phyloP scores from a whole-genome alignment of 2,113 vertebrate genomes.

The Dicrurus megarhynchus region DNA sequence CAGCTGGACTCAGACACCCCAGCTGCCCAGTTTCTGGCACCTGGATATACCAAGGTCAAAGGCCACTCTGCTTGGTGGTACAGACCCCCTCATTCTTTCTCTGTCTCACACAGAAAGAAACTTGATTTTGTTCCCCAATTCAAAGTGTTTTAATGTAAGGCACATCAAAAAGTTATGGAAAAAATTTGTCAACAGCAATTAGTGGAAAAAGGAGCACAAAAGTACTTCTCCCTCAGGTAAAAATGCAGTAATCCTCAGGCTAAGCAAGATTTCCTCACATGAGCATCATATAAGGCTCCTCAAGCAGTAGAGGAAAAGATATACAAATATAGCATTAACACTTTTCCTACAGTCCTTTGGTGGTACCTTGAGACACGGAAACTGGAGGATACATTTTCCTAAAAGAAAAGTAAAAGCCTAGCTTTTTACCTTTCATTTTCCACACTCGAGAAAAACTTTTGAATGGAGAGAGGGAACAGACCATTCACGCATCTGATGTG shows the following conservation, averaged over 20 bases:
- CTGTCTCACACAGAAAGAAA: not conserved
- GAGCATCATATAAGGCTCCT: not conserved
- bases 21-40: not conserved
- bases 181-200: not conserved
- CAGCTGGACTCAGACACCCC: not conserved
- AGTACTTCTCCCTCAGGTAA: not conserved
- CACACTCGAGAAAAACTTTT: not conserved
- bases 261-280: not conserved
- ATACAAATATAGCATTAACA: not conserved
- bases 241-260: not conserved
- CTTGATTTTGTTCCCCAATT: not conserved
- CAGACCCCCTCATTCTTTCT: not conserved
- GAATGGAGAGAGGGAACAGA: not conserved
- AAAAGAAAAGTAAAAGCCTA: not conserved
- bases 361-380: not conserved
- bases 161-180: not conserved
- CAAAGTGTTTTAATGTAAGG: not conserved
- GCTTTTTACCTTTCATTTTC: not conserved
- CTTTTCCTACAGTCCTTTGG: not conserved
- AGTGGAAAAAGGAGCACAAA: not conserved
- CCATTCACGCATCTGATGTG: not conserved
- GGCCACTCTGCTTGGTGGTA: not conserved
- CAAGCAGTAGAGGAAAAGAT: not conserved
- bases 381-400: not conserved
- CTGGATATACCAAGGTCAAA: not conserved